Base-by-base conservation (phyloP, 2,888 invertebrate species). In the Octodonta nipae region DNA sequence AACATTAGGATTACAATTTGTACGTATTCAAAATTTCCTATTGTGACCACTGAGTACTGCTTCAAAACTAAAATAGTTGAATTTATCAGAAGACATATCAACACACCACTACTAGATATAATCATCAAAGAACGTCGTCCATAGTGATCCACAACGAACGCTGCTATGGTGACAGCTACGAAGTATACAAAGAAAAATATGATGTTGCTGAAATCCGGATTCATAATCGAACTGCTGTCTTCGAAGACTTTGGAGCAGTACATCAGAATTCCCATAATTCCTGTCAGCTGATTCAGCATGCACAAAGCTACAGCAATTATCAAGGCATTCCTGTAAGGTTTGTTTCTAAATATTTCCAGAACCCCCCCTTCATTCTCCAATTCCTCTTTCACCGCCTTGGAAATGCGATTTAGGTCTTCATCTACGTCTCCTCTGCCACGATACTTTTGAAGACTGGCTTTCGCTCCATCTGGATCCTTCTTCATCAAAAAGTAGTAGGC, bases 61-160 rank as follows among this genome's bases (percentile, higher is more conserved):
- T 58, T 49, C 44, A 67, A 33, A 37, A 60, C 54, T 43, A 64
- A 63, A 38, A 60, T 63, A 15, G 52, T 43, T 13, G 63, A 61
- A 14, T 67, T 47, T 13, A 51, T 45, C 11, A 55, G 64, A 20
- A 75, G 55, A 42, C 68, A 67, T 2, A 32, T 4, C 3, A 12
- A 13, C 7, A 27, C 10, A 12, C 15, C 17, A 11, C 28, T 24
- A 11, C 12, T 12, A 0, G 78, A 78, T 11, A 71, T 40, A 24
- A 80, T 49, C 1, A 83, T 60, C 6, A 82, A 61, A 5, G 73
- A 61, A 36, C 75, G 65, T 39, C 81, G 60, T 29, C 79, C 73
- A 0, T 68, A 61, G 26, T 64, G 63, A 47, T 76, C 80, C 12
- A 76, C 58, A 8, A 77, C 53, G 47, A 70, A 55, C 0, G 70